Evolutionary conservation across 2,797 vertebrate genomes (phyloP).

Genomic region (Petrocephalus sullivani): DNA sequence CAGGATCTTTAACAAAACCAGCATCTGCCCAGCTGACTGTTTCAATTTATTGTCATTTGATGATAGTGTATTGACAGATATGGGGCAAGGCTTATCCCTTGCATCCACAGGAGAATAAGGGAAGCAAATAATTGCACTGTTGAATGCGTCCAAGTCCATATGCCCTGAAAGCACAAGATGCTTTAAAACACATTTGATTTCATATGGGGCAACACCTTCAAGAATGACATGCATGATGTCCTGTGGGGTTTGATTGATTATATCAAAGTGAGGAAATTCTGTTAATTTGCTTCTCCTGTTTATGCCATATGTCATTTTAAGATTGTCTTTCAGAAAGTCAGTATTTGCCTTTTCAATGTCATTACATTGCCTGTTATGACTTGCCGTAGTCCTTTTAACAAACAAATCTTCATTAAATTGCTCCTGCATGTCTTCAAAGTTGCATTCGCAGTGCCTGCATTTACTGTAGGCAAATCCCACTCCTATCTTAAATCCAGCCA

Average conservation of each 20-base stretch:
- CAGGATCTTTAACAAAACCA: constrained; percentile 36
- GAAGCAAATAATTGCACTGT: background rate
- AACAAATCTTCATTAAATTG: constrained; percentile 27
- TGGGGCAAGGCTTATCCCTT: background rate
- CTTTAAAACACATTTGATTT: constrained; percentile 29
- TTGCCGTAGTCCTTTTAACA: constrained; percentile 20
- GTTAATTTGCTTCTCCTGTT: constrained; percentile 20
- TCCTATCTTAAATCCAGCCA: constrained; percentile 23
- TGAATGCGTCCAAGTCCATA: background rate
- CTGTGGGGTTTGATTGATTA: constrained; percentile 6
- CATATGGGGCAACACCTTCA: constrained; percentile 31
- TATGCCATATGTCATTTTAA: background rate
- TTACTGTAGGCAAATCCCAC: background rate
- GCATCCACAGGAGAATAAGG: background rate
- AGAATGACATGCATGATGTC: constrained; percentile 28
- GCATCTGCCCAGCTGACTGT: constrained; percentile 24
- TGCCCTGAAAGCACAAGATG: constrained; percentile 19
- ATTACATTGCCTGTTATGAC: constrained; percentile 24
- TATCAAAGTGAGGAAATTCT: constrained; percentile 24
- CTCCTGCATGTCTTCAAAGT: constrained; percentile 27
- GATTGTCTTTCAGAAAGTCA: background rate
- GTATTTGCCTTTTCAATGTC: constrained; percentile 10
- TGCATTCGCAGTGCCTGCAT: constrained; percentile 16
- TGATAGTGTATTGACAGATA: constrained; percentile 26
- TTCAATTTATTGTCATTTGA: constrained; percentile 32